These are phyloP conservation scores for fruit fly (Drosophila melanogaster) DNA, from an alignment of 1,140 invertebrate genomes.

Conservation along the genomic window DNA sequence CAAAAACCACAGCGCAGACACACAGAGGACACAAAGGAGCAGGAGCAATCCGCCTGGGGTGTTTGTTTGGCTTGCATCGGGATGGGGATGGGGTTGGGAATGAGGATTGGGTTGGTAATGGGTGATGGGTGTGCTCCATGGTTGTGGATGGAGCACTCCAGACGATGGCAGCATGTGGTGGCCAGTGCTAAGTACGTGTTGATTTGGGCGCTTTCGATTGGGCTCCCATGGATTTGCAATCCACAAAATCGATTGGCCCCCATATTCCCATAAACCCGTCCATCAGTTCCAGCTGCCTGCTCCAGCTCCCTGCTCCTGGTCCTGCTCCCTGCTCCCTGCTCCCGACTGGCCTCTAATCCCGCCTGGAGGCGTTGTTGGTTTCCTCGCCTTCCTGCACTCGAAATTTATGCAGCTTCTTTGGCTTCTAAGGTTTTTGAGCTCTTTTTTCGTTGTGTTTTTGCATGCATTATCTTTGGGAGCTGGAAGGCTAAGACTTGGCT, in stretches of 20 bases:
- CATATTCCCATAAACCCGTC: conserved; percentile 24
- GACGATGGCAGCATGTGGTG: conserved; percentile 44
- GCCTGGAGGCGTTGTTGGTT: conserved; percentile 55
- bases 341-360: conserved; percentile 58
- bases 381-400: conserved; percentile 37
- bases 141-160: neutral
- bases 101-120: neutral
- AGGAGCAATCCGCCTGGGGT: conserved; percentile 29
- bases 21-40: conserved; percentile 34
- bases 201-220: conserved; percentile 74
- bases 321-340: conserved; percentile 2
- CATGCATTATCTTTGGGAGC: conserved; percentile 64
- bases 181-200: conserved; percentile 76
- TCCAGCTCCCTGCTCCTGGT: neutral
- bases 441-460: conserved; percentile 25
- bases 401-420: conserved; percentile 65
- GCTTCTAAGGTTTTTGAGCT: conserved; percentile 38
- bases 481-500: conserved; percentile 23
- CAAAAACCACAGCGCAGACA: conserved; percentile 58
- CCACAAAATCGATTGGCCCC: conserved; percentile 38
- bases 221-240: conserved; percentile 43
- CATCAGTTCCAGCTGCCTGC: conserved; percentile 18
- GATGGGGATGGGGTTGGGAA: neutral
- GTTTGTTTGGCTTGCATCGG: conserved; percentile 36
- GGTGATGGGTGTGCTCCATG: neutral